phyloP scores from a whole-genome alignment of 2,888 invertebrate genomes.

The Oxytorus armatus region DNA sequence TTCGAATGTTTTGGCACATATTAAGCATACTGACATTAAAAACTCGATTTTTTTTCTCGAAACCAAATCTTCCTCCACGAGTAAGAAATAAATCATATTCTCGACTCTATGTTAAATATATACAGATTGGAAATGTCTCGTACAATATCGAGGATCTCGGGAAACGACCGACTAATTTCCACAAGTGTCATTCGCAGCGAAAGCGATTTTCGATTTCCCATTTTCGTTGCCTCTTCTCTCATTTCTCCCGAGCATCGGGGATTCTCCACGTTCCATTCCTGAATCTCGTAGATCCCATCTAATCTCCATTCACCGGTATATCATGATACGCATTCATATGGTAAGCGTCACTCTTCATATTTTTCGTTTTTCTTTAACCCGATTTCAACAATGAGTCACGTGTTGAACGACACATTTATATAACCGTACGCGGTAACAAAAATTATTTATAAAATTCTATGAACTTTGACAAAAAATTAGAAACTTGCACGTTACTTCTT shows the following conservation, averaged over 20 bases:
- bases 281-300: slow-evolving; percentile 29
- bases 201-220: slow-evolving; percentile 61
- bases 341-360: not conserved
- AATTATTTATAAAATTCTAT: not conserved
- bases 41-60: not conserved
- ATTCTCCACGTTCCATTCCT: slow-evolving; percentile 4
- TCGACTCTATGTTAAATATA: slow-evolving; percentile 2
- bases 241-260: not conserved
- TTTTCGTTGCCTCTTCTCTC: slow-evolving; percentile 29
- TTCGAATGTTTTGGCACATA: too few relatives aligned
- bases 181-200: slow-evolving; percentile 63
- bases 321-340: slow-evolving; percentile 15
- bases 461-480: not conserved
- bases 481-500: too few relatives aligned
- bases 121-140: slow-evolving; percentile 47
- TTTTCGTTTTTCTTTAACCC: not conserved
- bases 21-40: too few relatives aligned
- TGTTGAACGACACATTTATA: too few relatives aligned
- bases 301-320: slow-evolving; percentile 7
- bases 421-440: too few relatives aligned
- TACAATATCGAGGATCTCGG: slow-evolving; percentile 46
- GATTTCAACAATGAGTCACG: not conserved
- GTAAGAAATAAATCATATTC: slow-evolving; percentile 13
- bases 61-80: not conserved
- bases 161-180: slow-evolving; percentile 60